Conservation (phyloP, 1,140 invertebrate species). For the Gonioctena quinquepunctata region DNA sequence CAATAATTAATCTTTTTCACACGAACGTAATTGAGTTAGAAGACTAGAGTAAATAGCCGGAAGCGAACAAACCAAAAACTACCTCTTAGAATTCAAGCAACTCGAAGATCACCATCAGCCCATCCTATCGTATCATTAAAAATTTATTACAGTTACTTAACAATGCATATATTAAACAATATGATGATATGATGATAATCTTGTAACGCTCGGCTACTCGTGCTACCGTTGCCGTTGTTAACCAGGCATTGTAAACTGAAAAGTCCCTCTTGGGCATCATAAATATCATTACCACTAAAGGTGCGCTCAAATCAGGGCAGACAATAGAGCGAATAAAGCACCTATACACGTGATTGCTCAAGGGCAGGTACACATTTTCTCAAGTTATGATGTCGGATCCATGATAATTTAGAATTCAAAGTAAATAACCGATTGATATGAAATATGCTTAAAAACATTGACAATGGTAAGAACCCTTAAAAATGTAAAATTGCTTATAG, state of each 20-base stretch:
- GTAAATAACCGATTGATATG: no score
- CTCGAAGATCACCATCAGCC: neutral
- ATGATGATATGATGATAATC: slow-evolving; percentile 13
- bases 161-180: slow-evolving; percentile 11
- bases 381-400: no score
- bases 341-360: neutral
- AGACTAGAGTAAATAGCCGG: no score
- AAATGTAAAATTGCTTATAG: no score
- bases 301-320: neutral
- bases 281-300: slow-evolving; percentile 7
- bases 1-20: no score
- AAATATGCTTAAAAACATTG: no score
- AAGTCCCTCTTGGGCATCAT: slow-evolving; percentile 10
- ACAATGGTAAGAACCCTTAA: no score
- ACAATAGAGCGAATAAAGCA: neutral
- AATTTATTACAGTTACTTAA: slow-evolving; percentile 14
- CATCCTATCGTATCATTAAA: slow-evolving; percentile 8
- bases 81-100: no score
- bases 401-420: no score
- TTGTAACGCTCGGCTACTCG: neutral
- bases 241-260: neutral
- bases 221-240: slow-evolving; percentile 4
- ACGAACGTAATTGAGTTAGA: no score
- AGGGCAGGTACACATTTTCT: neutral
- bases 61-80: no score